Evolutionary conservation across 2,797 vertebrate species (phyloP).

Genomic region (Leuciscus waleckii): DNA sequence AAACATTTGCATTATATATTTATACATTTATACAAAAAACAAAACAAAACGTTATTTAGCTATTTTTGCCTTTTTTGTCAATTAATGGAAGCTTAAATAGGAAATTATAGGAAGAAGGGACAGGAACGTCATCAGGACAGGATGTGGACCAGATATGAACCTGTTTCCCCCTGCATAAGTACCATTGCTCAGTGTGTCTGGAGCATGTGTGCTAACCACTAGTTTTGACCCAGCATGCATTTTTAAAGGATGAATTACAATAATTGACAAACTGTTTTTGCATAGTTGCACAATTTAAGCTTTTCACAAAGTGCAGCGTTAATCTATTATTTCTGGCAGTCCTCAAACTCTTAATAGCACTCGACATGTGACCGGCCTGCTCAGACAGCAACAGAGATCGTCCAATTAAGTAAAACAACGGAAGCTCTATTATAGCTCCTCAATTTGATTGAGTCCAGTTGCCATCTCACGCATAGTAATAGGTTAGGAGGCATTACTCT

Average conservation of each 20-base stretch:
- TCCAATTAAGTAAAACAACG: conserved; percentile 27
- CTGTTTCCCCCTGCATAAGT: neutral
- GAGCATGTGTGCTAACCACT: neutral
- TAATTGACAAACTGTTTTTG: neutral
- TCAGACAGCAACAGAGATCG: neutral
- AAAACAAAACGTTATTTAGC: neutral
- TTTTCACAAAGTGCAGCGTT: conserved; percentile 5
- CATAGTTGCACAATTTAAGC: neutral
- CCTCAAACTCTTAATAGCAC: conserved; percentile 16
- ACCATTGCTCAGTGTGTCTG: neutral
- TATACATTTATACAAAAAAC: neutral
- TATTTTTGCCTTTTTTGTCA: neutral
- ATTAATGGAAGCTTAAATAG: neutral
- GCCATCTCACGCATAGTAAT: conserved; percentile 17
- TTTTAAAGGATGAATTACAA: neutral
- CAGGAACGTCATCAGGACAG: neutral
- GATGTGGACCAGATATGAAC: neutral
- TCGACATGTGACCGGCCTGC: neutral
- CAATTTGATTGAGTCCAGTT: conserved; percentile 25
- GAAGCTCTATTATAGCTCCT: conserved; percentile 16
- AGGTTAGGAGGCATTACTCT: conserved; percentile 11
- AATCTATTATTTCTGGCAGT: conserved; percentile 23
- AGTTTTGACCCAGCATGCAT: neutral
- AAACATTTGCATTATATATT: neutral
- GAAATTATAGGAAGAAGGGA: neutral